Percentiles rank a stretch among this genome's conserved stretches.
These are phyloP conservation scores for Melipona quadrifasciata DNA, from an alignment of 1,140 invertebrate species.

Conservation along the genomic window DNA sequence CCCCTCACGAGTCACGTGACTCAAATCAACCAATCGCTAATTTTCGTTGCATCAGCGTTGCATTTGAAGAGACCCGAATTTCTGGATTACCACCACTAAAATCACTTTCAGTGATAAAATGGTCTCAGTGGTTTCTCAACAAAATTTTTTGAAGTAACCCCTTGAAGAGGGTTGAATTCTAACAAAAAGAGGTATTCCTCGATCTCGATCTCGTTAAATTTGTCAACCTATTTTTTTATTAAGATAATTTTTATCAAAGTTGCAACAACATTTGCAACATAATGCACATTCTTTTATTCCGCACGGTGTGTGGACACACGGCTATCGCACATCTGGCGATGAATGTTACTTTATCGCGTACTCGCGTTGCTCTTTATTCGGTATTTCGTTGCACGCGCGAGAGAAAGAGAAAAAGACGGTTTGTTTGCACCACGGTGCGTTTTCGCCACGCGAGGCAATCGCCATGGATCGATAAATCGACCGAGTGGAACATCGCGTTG, in stretches of 20 bases:
- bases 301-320: not conserved
- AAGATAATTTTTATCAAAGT: not conserved
- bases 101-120: no score
- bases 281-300: not conserved
- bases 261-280: not conserved
- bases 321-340: not conserved
- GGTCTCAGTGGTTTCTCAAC: no score
- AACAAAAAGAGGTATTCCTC: no score
- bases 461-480: constrained; percentile 8
- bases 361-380: not conserved
- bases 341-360: not conserved
- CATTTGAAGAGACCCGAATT: no score
- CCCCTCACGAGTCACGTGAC: no score
- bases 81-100: no score
- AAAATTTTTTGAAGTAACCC: no score
- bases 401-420: not conserved
- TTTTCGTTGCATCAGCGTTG: no score
- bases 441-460: not conserved
- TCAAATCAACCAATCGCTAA: no score
- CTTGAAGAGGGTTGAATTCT: no score
- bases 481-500: not conserved
- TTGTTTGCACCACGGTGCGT: not conserved
- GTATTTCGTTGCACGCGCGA: not conserved
- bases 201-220: no score
- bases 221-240: not conserved